Base-by-base conservation (phyloP, 2,113 vertebrate genomes). In the Murina feae region DNA sequence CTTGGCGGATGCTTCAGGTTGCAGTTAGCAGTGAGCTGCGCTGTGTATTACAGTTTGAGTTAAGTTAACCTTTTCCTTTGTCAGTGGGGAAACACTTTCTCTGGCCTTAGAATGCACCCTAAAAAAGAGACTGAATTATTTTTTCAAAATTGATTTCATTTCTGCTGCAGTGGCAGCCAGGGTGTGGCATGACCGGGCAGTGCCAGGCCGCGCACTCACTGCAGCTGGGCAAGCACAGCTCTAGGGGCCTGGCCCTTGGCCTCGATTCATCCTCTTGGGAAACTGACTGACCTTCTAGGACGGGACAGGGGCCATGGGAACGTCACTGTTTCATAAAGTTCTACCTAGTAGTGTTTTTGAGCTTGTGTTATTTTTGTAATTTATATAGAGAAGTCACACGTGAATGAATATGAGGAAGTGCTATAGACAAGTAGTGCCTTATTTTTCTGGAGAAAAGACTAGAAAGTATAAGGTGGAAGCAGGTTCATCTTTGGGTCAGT, bases 231-330 rank as follows among this genome's bases (percentile, higher is more conserved):
- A 11, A 9, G 44, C 44, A 17, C 16, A 0, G 23, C 7, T 1
- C 17, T 21, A 4, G 1, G 37, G 25, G n/a, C 49, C 72, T 25
- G 49, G 49, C 49, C 49, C 49, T 16, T 4, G 8, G 44, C n/a
- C n/a, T 8, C 9, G 10, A 60, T 23, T 28, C 23, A 20, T 21
- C 3, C 0, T 28, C 0, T 28, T 6, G 14, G 49, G 49, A 14
- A 49, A 44, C 44, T 11, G 13, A 14, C 49, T 49, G 49, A 49
- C 49, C 49, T 49, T 49, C 49, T 49, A 49, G 49, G 49, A 49
- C 14, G 13, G 14, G 14, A 14, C 47, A 16, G 47, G 49, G 47
- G 47, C 47, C 47, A 14, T 16, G 47, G 47, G 47, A 4, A 49
- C 47, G 6, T 42, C 5, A 3, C 28, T 39, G 32, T 65, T 85